Evolutionary conservation across 2,888 invertebrate genomes (phyloP).

Genomic region (Leptura quadrifasciata): DNA sequence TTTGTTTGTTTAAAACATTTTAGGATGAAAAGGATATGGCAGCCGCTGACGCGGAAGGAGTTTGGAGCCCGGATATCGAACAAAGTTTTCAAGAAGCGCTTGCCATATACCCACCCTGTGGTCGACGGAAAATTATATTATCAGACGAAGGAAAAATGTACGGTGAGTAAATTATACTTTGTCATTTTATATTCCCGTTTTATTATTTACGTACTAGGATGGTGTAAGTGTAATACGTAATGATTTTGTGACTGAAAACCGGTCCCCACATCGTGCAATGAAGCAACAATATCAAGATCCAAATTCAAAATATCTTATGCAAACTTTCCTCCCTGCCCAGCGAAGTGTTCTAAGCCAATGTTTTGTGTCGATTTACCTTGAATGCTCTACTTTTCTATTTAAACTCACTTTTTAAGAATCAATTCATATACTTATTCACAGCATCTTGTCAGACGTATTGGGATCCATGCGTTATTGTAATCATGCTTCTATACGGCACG

Average conservation of each 20-base stretch:
- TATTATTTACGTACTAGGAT: background rate
- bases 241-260: background rate
- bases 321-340: no score
- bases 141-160: slow-evolving; percentile 99
- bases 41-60: slow-evolving; percentile 99
- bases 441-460: no score
- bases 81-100: slow-evolving; percentile 99
- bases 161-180: slow-evolving; percentile 85
- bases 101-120: slow-evolving; percentile 99
- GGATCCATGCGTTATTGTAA: no score
- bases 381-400: no score
- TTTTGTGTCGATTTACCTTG: no score
- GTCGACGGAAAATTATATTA: slow-evolving; percentile 98
- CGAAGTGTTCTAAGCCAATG: no score
- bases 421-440: no score
- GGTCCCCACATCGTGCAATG: no score
- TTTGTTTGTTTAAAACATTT: slow-evolving; percentile 48
- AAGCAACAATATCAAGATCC: no score
- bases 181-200: background rate
- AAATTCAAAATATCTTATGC: no score
- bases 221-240: background rate
- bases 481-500: no score
- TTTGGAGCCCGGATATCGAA: slow-evolving; percentile 99
- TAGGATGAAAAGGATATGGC: slow-evolving; percentile 92
- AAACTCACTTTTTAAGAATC: no score